phyloP scores from a whole-genome alignment of 1,140 invertebrate genomes.

The Aphaenogaster ashmeadi region DNA sequence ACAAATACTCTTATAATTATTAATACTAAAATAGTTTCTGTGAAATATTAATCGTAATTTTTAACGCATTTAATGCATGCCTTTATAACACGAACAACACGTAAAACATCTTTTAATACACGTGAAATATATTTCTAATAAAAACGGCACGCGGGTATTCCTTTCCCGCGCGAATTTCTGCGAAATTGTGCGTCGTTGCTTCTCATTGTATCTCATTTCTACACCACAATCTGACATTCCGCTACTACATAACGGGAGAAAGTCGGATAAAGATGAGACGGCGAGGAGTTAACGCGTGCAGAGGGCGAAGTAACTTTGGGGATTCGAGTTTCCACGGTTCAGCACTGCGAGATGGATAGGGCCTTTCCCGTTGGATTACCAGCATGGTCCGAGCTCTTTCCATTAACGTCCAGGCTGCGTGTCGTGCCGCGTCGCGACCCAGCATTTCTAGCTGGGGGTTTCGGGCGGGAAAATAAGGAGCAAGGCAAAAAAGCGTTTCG shows the following conservation, averaged over 20 bases:
- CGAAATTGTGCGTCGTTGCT: constrained; percentile 42
- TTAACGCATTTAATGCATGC: not conserved
- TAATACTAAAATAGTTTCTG: not conserved
- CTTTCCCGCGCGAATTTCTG: not conserved
- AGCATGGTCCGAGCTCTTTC: constrained; percentile 54
- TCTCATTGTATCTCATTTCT: constrained; percentile 45
- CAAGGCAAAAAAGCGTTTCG: constrained; percentile 4
- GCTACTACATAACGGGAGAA: not conserved
- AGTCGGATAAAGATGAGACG: constrained; percentile 22
- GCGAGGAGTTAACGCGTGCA: not conserved
- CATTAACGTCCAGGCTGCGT: constrained; percentile 59
- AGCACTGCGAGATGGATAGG: constrained; percentile 54
- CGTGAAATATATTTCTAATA: constrained; percentile 24
- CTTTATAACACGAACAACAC: not conserved
- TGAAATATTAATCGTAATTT: not conserved
- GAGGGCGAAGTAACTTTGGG: constrained; percentile 29
- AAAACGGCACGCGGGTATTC: not conserved
- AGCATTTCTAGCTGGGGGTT: not conserved
- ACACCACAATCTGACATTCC: constrained; percentile 26
- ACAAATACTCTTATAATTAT: not conserved
- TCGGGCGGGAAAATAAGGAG: constrained; percentile 19
- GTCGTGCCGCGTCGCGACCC: not conserved
- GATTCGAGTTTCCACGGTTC: constrained; percentile 29
- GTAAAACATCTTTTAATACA: not conserved
- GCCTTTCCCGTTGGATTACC: constrained; percentile 62